Base-by-base conservation (phyloP, 2,797 vertebrate species). In the Perdix hodgsoniae region DNA sequence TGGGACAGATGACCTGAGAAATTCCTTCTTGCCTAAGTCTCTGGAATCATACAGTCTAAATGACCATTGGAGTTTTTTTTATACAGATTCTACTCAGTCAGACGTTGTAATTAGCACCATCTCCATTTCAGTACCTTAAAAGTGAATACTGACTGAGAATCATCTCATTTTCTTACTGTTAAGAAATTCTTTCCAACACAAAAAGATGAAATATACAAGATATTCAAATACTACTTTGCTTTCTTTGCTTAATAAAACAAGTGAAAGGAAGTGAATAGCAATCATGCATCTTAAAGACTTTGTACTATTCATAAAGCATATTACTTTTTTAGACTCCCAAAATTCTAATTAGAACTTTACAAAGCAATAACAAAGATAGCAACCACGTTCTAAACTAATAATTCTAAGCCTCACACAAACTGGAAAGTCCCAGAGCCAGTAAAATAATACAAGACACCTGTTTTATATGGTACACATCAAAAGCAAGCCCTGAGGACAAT, bases 271-370 rank as follows among this genome's bases (percentile, higher is more conserved):
- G 52, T 42, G 59, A 90, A 90, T 85, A 93, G 90, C 79, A 90
- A 57, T 91, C 12, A 0, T n/a, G n/a, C 39, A 91, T 92, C 83
- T 94, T 89, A 94, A 95, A 97, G 93, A 90, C 90, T 40, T 39
- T 54, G 35, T 0, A 2, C 56, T 90, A 92, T 96, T 95, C 91
- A 80, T 74, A 91, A 94, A 92, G 88, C 86, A 79, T 94, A 96
- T 97, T 96, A 89, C 88, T 95, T 91, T 42, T 94, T 95, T 92
- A 96, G 94, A 94, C 83, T 96, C 94, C 82, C 84, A 79, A 92
- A 93, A 91, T 97, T 95, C 92, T 97, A 97, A 98, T 98, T 97
- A 97, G 93, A 91, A 83, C 83, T 96, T 96, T 96, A 83, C 64
- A 95, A 97, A 97, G 95, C 86, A 96, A 91, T 87, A 97, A 84